phyloP scores from a whole-genome alignment of 2,888 invertebrate genomes.

The Apocheima hispidaria region DNA sequence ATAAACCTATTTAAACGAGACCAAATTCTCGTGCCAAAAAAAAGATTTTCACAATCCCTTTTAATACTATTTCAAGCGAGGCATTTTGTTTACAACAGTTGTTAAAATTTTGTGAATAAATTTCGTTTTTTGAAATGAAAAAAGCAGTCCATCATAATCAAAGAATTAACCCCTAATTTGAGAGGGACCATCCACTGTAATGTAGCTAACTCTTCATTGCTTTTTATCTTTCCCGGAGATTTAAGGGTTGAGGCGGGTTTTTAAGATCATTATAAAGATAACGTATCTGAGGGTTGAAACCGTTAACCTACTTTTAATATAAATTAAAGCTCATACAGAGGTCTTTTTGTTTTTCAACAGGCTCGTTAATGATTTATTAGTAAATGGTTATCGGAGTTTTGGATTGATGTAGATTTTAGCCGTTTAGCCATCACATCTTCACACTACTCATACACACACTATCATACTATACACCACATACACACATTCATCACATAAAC shows the following conservation, averaged over 20 bases:
- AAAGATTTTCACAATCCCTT: background rate
- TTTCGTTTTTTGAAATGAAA: constrained; percentile 3
- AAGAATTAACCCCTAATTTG: constrained; percentile 37
- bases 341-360: constrained; percentile 10
- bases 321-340: background rate
- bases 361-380: background rate
- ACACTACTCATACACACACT: too few species aligned
- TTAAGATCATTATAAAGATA: constrained; percentile 30
- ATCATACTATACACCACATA: too few species aligned
- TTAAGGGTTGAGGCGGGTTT: constrained; percentile 11
- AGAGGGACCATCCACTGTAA: constrained; percentile 23
- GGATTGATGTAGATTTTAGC: too few species aligned
- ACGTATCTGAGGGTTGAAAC: constrained; percentile 12
- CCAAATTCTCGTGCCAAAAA: background rate
- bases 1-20: background rate
- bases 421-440: too few species aligned
- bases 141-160: constrained; percentile 31
- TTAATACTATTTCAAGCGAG: background rate
- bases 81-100: background rate
- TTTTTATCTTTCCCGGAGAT: constrained; percentile 28
- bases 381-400: background rate
- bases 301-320: constrained; percentile 5
- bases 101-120: too few species aligned
- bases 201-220: constrained; percentile 35
- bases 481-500: too few species aligned